Base-by-base conservation (phyloP, 1,140 invertebrate genomes). In the Diorhabda carinulata region DNA sequence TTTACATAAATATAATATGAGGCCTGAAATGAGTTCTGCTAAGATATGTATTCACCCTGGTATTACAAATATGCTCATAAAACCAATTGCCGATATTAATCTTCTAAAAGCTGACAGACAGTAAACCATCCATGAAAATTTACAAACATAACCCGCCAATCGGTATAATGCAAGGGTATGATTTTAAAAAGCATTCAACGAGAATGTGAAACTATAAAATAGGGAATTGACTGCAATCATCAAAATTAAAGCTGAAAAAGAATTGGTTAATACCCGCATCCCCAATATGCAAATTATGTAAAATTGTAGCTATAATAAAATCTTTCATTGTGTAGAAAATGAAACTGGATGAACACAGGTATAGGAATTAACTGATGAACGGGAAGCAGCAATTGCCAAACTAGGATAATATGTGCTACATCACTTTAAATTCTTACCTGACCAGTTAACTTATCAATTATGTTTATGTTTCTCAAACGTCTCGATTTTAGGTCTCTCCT, bases 261-360 rank as follows among this genome's bases (percentile, higher is more conserved):
- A 43, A 62, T 10, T 8, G 61, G 6, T 62, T 41, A 69, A 66
- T 68, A 70, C 71, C 73, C 75, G 67, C 70, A 74, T 73, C 61
- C 68, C 67, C 64, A 73, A 72, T 77, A 77, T 77, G 76, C 74
- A 77, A 77, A 77, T 77, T 71, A 75, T 70, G 67, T 70, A 77
- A 77, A 74, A 77, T 75, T 77, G 73, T 76, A 72, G 69, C 76
- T 72, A 76, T 74, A 71, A 72, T 77, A 77, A 76, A 77, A 75
- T 74, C 72, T 74, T 77, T 76, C 74, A 76, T 77, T 74, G 70
- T 73, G 25, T 25, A 25, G 25, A 25, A 25, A 25, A 25, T 25
- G 1, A 25, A 25, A 25, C 25, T 25, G 25, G 25, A 25, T 25
- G 25, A 25, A 25, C 25, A 25, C 25, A 25, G 25, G 25, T 25